These are phyloP conservation scores for Aurelia sp. DNA, from an alignment of 30 jellyfish, hydroid and myxozoan genomes.

Conservation along the genomic window DNA sequence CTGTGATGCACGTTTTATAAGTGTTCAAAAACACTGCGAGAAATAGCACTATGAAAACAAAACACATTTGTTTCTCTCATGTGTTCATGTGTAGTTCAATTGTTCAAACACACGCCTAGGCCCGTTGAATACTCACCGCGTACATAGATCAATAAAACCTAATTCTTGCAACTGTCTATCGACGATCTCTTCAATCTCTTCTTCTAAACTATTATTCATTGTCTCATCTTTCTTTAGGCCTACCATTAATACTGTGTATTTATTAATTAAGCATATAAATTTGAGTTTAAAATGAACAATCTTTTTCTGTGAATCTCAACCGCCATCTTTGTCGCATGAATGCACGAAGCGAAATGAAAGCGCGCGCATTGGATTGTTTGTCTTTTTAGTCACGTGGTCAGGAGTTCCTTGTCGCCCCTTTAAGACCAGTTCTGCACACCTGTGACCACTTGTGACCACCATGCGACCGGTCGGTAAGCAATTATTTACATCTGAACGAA, in stretches of 20 bases:
- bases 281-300: not conserved
- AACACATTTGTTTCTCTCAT: too few species aligned
- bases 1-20: too few species aligned
- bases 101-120: too few species aligned
- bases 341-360: not conserved
- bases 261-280: not conserved
- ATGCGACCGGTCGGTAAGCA: too few species aligned
- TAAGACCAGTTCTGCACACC: too few species aligned
- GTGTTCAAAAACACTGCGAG: too few species aligned
- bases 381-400: too few species aligned
- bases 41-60: too few species aligned
- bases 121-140: slow-evolving; percentile 51
- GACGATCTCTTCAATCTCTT: slow-evolving; percentile 74
- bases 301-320: not conserved
- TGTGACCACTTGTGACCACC: too few species aligned
- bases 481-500: too few species aligned
- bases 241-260: slow-evolving; percentile 1
- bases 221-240: slow-evolving; percentile 4
- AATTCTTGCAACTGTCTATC: slow-evolving; percentile 78
- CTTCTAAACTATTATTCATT: slow-evolving; percentile 55
- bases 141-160: slow-evolving; percentile 81
- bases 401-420: too few species aligned
- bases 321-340: slow-evolving; percentile 45
- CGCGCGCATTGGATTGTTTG: slow-evolving; percentile 5
- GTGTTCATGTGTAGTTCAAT: too few species aligned